phyloP scores from a whole-genome alignment of 2,113 vertebrate species.

The Chaetorhynchus papuensis region DNA sequence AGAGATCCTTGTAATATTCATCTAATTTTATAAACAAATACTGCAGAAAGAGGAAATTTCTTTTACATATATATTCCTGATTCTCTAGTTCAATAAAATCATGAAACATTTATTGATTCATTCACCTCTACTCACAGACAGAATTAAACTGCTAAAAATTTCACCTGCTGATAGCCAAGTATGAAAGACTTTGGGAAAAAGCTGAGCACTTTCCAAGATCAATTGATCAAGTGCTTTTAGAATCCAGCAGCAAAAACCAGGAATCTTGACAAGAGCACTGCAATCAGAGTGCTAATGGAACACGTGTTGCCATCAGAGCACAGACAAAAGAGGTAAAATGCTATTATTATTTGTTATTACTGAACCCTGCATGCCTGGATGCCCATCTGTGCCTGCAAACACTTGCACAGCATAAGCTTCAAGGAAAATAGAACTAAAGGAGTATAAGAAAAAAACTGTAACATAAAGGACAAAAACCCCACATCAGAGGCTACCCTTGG shows the following conservation, averaged over 20 bases:
- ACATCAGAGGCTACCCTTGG: not conserved
- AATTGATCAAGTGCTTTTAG: slow-evolving; percentile 16
- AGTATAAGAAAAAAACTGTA: not conserved
- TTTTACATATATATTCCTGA: not conserved
- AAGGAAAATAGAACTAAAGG: not conserved
- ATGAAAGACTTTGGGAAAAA: not conserved
- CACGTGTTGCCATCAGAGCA: not conserved
- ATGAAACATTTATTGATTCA: not conserved
- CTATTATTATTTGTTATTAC: not conserved
- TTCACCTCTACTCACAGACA: not conserved
- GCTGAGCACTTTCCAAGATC: not conserved
- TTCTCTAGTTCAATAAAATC: not conserved
- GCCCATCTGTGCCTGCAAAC: not conserved
- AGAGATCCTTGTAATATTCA: not conserved
- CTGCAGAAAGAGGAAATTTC: not conserved
- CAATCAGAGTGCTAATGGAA: not conserved
- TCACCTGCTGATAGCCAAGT: not conserved
- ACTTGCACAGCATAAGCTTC: not conserved
- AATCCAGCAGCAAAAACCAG: not conserved
- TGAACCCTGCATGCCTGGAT: not conserved
- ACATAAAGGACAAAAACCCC: not conserved
- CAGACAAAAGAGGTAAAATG: not conserved
- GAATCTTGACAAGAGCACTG: not conserved
- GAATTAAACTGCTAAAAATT: not conserved
- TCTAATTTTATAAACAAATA: not conserved